Evolutionary conservation across 2,888 invertebrate genomes (phyloP), one percentile per base, ranked within the genome.

Genomic region (Calameuta filiformis): DNA sequence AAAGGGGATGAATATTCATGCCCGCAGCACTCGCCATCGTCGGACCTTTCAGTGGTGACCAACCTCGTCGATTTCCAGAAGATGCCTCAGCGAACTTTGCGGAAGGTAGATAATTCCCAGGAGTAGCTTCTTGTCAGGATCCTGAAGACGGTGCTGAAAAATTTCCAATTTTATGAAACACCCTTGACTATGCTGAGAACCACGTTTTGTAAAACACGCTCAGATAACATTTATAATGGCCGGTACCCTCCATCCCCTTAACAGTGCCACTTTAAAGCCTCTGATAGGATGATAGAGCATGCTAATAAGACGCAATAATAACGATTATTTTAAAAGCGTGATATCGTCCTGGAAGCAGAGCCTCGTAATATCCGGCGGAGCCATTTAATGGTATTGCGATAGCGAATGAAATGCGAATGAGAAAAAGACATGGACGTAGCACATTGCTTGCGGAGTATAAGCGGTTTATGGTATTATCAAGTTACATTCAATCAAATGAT

Each of bases 1-100:
- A 87, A 86, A 86, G 87, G 83, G 85, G 85, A 90, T 91, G 90
- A 91, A 91, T 91, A 91, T 91, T 91, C 91, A 91, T 90, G 89
- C 86, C 80, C 83, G 81, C 83, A 84, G 86, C 71, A 71, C 85
- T 85, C 88, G 85, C 86, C 86, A 87, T 87, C 88, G 90, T 89
- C 87, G 88, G 89, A 88, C 89, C 71, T 33, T 87, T 90, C 91
- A 89, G 89, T 89, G 90, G 89, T 89, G 87, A 90, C 90, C 90
- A 90, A 89, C 89, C 87, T 15, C 23, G 23, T 23, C 0, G 56
- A 23, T 56, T 56, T 56, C 23, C 56, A 23, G 15, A 23, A 9
- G 40, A 40, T 40, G 23, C 15, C 40, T 40, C 23, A 2, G 23
- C 15, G 23, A 40, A 6, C 23, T 56, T 23, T 56, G 23, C 56